A percentile compares a stretch with the other conserved stretches of the same genome.
Conservation (phyloP, 2,113 vertebrate species). For the Sinocyclocheilus grahami region DNA sequence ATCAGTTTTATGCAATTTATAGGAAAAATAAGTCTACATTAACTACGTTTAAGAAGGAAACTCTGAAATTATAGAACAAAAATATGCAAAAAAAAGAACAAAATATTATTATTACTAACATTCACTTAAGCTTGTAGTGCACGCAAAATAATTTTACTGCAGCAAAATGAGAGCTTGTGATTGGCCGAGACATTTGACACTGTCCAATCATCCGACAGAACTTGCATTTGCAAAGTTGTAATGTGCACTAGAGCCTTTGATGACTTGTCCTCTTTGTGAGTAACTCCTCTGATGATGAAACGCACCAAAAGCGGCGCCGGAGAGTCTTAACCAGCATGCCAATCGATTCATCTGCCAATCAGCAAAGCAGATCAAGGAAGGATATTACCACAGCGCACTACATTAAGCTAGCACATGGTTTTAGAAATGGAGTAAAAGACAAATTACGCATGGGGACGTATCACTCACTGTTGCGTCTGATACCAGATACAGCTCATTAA, state of each 20-base stretch:
- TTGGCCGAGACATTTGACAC: neutral
- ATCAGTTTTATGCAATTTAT: no score
- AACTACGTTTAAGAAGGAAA: no score
- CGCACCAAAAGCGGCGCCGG: slow-evolving; percentile 15
- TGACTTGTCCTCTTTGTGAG: slow-evolving; percentile 19
- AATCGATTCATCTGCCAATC: slow-evolving; percentile 41
- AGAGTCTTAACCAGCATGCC: slow-evolving; percentile 33
- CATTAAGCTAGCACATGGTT: slow-evolving; percentile 26
- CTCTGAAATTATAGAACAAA: no score
- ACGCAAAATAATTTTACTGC: slow-evolving; percentile 5
- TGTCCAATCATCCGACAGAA: slow-evolving; percentile 14
- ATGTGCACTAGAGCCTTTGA: slow-evolving; percentile 15
- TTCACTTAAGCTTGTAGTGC: neutral
- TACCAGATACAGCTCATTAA: slow-evolving; percentile 31
- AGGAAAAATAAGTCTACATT: no score
- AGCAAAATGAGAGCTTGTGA: slow-evolving; percentile 11
- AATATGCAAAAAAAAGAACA: no score
- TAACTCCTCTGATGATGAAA: slow-evolving; percentile 36
- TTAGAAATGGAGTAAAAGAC: slow-evolving; percentile 10
- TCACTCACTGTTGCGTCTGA: slow-evolving; percentile 8
- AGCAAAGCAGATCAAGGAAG: slow-evolving; percentile 34
- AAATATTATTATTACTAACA: neutral
- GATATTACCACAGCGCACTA: slow-evolving; percentile 28
- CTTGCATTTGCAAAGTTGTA: slow-evolving; percentile 12
- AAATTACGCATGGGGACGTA: slow-evolving; percentile 24